Evolutionary conservation across 2,113 vertebrate species (phyloP).

Genomic region (Tamias sibiricus): DNA sequence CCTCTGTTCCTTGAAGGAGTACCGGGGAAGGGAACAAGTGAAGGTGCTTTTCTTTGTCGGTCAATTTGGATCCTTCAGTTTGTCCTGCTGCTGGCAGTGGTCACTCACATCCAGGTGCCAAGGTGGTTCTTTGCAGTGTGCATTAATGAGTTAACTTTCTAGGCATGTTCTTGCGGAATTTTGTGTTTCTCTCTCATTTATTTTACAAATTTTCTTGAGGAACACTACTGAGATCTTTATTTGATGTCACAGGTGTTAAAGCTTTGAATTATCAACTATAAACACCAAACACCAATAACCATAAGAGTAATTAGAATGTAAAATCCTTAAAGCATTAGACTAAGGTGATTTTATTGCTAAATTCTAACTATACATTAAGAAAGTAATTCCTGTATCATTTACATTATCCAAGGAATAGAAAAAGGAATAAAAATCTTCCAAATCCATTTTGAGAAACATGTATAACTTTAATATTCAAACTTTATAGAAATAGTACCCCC

Average conservation of each 20-base stretch:
- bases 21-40: not conserved
- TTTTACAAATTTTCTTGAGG: not conserved
- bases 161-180: not conserved
- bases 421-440: not conserved
- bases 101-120: not conserved
- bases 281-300: not conserved
- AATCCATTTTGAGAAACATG: constrained; percentile 1
- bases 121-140: not conserved
- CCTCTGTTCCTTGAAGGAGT: not conserved
- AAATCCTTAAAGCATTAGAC: not conserved
- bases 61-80: not conserved
- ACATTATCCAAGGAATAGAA: not conserved
- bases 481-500: not conserved
- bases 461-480: not conserved
- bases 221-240: not conserved
- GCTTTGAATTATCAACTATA: not conserved
- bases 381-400: not conserved
- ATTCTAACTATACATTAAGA: not conserved
- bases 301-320: not conserved
- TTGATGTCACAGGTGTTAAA: not conserved
- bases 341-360: constrained; percentile 21
- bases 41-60: not conserved
- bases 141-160: not conserved
- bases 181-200: not conserved
- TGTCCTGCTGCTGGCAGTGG: not conserved